Evolutionary conservation across 2,888 invertebrate species (phyloP).

Genomic region (Drosophila buzzatii): DNA sequence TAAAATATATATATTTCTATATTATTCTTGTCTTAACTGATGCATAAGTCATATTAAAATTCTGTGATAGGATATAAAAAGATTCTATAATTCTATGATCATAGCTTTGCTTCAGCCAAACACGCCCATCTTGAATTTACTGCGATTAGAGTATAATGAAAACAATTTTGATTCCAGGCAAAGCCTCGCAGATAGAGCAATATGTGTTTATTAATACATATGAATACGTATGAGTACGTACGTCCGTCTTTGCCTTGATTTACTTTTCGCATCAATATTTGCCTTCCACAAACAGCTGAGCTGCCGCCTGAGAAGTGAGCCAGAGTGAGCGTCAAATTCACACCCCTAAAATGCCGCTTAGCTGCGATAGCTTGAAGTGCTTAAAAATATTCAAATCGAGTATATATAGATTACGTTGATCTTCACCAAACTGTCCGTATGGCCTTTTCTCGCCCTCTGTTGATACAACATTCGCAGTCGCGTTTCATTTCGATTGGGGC

Average conservation of each 20-base stretch:
- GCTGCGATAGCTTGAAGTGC: slow-evolving; percentile 26
- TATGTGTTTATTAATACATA: slow-evolving; percentile 17
- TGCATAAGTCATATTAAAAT: too few species aligned
- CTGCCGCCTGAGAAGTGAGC: slow-evolving; percentile 19
- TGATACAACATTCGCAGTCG: slow-evolving; percentile 44
- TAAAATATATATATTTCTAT: too few species aligned
- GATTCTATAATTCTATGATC: too few species aligned
- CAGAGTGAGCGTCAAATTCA: slow-evolving; percentile 59
- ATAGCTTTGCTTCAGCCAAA: not conserved
- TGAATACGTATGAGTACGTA: slow-evolving; percentile 19
- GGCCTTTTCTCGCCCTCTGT: slow-evolving; percentile 27
- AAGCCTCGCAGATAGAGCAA: slow-evolving; percentile 33
- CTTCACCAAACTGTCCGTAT: slow-evolving; percentile 26
- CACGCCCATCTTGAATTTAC: not conserved
- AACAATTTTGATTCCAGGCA: slow-evolving; percentile 40
- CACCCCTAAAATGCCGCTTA: slow-evolving; percentile 65
- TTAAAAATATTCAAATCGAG: slow-evolving; percentile 15
- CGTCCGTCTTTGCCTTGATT: slow-evolving; percentile 67
- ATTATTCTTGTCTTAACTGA: too few species aligned
- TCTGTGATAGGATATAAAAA: too few species aligned
- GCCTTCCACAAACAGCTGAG: slow-evolving; percentile 29
- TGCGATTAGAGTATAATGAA: not conserved
- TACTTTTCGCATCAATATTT: slow-evolving; percentile 62
- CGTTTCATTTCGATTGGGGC: slow-evolving; percentile 40
- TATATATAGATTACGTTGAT: slow-evolving; percentile 15